Evolutionary conservation across 2,797 vertebrate genomes (phyloP).

Genomic region (Chromobotia macracanthus): DNA sequence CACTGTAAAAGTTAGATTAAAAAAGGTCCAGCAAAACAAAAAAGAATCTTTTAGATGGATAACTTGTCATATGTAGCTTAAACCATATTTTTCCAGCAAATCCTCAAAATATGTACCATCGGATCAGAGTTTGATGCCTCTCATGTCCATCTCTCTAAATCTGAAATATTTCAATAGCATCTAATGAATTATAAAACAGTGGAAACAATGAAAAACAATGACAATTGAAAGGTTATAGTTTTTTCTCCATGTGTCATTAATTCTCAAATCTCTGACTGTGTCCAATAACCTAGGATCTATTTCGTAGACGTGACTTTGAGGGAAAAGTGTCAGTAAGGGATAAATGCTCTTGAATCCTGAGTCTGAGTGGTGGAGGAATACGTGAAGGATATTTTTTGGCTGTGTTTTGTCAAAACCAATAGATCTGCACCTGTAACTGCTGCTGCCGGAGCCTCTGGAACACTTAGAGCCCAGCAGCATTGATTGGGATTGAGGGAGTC

Average conservation of each 20-base stretch:
- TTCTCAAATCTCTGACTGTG: slow-evolving; percentile 70
- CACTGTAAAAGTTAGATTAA: slow-evolving; percentile 75
- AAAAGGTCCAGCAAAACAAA: slow-evolving; percentile 71
- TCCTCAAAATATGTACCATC: slow-evolving; percentile 79
- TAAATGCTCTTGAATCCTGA: slow-evolving; percentile 50
- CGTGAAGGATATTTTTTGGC: slow-evolving; percentile 50
- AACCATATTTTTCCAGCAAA: slow-evolving; percentile 61
- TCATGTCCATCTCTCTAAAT: slow-evolving; percentile 68
- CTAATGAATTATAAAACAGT: slow-evolving; percentile 87
- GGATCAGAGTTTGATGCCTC: slow-evolving; percentile 77
- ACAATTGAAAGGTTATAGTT: slow-evolving; percentile 58
- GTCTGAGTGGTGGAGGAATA: slow-evolving; percentile 45
- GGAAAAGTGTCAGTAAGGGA: slow-evolving; percentile 49
- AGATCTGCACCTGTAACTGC: slow-evolving; percentile 67
- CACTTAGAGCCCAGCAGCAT: slow-evolving; percentile 77
- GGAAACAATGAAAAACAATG: slow-evolving; percentile 63
- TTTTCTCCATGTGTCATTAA: slow-evolving; percentile 72
- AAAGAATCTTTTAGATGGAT: slow-evolving; percentile 67
- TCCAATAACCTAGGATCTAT: slow-evolving; percentile 69
- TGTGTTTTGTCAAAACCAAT: slow-evolving; percentile 64
- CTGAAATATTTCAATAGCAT: slow-evolving; percentile 79
- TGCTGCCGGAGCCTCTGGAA: slow-evolving; percentile 75
- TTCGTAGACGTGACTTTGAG: slow-evolving; percentile 61
- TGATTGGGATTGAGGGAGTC: slow-evolving; percentile 76
- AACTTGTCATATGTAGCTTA: slow-evolving; percentile 70